phyloP scores from a whole-genome alignment of 2,797 vertebrate species.

The Pagetopsis macropterus region DNA sequence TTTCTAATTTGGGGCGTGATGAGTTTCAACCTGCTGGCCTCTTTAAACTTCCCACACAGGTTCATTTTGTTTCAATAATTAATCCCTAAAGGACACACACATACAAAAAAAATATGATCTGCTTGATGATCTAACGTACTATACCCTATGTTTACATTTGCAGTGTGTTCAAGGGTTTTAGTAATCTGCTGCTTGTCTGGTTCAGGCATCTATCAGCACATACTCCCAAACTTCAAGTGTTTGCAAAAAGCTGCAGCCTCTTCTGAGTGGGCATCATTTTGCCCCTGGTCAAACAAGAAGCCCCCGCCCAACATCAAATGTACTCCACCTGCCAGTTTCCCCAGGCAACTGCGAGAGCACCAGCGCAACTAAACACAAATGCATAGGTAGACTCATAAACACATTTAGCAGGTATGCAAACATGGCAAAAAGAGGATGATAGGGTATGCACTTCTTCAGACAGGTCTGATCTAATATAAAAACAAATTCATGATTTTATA shows the following conservation, averaged over 20 bases:
- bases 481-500: conserved; percentile 3
- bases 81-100: conserved; percentile 42
- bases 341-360: conserved; percentile 45
- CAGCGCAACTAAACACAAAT: conserved; percentile 60
- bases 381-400: neutral
- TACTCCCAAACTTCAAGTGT: conserved; percentile 44
- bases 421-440: neutral
- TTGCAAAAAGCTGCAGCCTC: conserved; percentile 47
- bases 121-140: conserved; percentile 41
- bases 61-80: conserved; percentile 59
- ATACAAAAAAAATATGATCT: conserved; percentile 27
- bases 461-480: neutral
- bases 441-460: neutral
- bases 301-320: conserved; percentile 47
- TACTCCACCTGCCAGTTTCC: conserved; percentile 63
- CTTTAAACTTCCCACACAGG: conserved; percentile 66
- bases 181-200: conserved; percentile 50
- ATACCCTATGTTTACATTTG: conserved; percentile 41
- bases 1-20: conserved; percentile 59
- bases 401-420: conserved; percentile 7
- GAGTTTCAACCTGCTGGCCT: conserved; percentile 54
- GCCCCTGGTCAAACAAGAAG: conserved; percentile 59
- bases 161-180: conserved; percentile 38
- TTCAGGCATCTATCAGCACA: conserved; percentile 43
- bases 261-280: conserved; percentile 49